These are phyloP conservation scores for Vanessa tameamea DNA, from an alignment of 1,140 invertebrate genomes.

Conservation along the genomic window DNA sequence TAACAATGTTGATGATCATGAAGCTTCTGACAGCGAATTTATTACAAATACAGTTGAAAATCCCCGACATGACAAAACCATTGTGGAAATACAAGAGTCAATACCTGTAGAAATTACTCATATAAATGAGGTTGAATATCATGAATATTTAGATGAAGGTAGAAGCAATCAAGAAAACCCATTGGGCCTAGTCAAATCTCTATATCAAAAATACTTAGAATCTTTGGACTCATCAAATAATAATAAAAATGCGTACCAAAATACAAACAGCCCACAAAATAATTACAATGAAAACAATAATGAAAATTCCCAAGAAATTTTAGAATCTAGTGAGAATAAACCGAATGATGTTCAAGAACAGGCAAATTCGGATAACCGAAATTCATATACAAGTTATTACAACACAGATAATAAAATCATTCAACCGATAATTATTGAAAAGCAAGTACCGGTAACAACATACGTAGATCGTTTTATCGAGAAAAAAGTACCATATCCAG, in stretches of 20 bases:
- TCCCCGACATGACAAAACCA: slow-evolving; percentile 68
- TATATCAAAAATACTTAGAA: slow-evolving; percentile 65
- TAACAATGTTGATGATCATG: slow-evolving; percentile 62
- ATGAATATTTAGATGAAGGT: slow-evolving; percentile 76
- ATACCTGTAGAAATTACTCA: slow-evolving; percentile 77
- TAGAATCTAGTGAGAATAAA: slow-evolving; percentile 59
- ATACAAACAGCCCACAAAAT: slow-evolving; percentile 41
- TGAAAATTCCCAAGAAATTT: slow-evolving; percentile 52
- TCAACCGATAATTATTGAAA: slow-evolving; percentile 79
- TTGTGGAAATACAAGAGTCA: slow-evolving; percentile 83
- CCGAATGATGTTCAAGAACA: slow-evolving; percentile 53
- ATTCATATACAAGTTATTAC: slow-evolving; percentile 49
- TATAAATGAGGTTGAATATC: slow-evolving; percentile 75
- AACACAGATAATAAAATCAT: slow-evolving; percentile 50
- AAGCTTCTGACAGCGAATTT: slow-evolving; percentile 65
- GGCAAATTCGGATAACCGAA: slow-evolving; percentile 46
- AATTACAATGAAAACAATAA: slow-evolving; percentile 47
- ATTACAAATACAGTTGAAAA: slow-evolving; percentile 54
- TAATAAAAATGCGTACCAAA: slow-evolving; percentile 52
- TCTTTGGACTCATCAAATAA: slow-evolving; percentile 47
- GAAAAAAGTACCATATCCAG: slow-evolving; percentile 79
- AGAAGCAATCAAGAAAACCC: slow-evolving; percentile 58
- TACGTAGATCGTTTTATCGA: slow-evolving; percentile 81
- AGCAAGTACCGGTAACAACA: slow-evolving; percentile 79
- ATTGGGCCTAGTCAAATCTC: slow-evolving; percentile 48